Evolutionary conservation across 2,888 invertebrate genomes (phyloP).

Genomic region (Drosophila quinaria): DNA sequence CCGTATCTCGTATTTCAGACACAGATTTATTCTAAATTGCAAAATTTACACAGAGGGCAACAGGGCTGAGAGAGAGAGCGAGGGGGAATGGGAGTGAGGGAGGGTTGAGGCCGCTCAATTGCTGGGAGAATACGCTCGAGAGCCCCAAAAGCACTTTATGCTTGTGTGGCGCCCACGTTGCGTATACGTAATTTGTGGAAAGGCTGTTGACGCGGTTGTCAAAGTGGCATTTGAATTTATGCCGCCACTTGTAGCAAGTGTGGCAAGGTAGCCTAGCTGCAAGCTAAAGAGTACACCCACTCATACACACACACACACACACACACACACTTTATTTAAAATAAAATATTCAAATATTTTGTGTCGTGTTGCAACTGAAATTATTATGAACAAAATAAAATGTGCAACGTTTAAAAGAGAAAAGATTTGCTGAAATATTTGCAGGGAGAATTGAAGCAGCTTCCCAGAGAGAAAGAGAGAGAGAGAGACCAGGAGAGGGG

Average conservation of each 20-base stretch:
- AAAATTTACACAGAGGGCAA: conserved; percentile 51
- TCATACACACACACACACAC: conserved; percentile 5
- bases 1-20: conserved; percentile 31
- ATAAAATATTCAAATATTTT: conserved; percentile 68
- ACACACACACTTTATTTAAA: conserved; percentile 52
- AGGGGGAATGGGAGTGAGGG: background rate
- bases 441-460: conserved; percentile 1
- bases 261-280: conserved; percentile 31
- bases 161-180: conserved; percentile 42
- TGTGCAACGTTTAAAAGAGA: conserved; percentile 13
- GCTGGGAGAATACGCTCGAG: conserved; percentile 55
- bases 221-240: conserved; percentile 79
- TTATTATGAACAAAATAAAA: conserved; percentile 51
- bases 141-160: conserved; percentile 46
- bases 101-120: background rate
- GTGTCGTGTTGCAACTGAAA: conserved; percentile 40
- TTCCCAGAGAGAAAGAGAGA: background rate
- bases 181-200: conserved; percentile 71
- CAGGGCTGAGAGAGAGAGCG: background rate
- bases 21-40: conserved; percentile 62
- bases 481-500: background rate
- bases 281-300: conserved; percentile 21
- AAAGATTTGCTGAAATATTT: conserved; percentile 1
- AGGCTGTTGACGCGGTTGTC: conserved; percentile 63
- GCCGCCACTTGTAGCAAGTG: conserved; percentile 75